Evolutionary conservation across 2,797 vertebrate genomes (phyloP), one percentile per base, ranked within the genome.

Genomic region (Rhyacichthys aspro): DNA sequence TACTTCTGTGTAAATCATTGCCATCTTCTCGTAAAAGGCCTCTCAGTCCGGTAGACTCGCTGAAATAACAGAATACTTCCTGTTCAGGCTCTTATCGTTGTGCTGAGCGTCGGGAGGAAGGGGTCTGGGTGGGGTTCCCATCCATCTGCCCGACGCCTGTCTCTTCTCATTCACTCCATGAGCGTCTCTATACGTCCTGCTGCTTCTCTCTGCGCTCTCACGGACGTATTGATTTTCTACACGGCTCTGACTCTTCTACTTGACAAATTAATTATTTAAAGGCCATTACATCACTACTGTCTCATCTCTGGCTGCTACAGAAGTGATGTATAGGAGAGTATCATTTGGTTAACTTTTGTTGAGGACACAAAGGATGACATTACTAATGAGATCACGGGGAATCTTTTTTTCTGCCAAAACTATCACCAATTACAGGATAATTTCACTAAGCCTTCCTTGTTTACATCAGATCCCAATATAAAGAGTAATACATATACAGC

Each of bases 211-310:
- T 57, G 48, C 61, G 65, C 67, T 45, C 64, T 71, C 37, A 0
- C 32, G 9, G 17, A 11, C 17, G 57, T 53, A 85, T 85, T 79
- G 83, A 85, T 87, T 85, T 82, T 66, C 61, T 79, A 65, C 49
- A 44, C 58, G 46, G 72, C 74, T 83, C 70, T 62, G 73, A 63
- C 75, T 84, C 72, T 81, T 90, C 85, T 67, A 88, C 86, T 86
- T 87, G 42, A 78, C 63, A 56, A 77, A 89, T 92, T 16, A 88
- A 92, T 91, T 88, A 92, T 93, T 92, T 77, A 92, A 77, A 72
- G 48, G n/a, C 48, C 74, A 87, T 91, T 88, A 89, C 88, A 86
- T 90, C 89, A 91, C 63, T 74, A 46, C 59, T 53, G 72, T 70
- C 74, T 69, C 82, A 71, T 81, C 72, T 55, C 33, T 32, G 38